These are phyloP conservation scores for Bos indicus DNA, from an alignment of 2,113 vertebrate species.

Conservation along the genomic window DNA sequence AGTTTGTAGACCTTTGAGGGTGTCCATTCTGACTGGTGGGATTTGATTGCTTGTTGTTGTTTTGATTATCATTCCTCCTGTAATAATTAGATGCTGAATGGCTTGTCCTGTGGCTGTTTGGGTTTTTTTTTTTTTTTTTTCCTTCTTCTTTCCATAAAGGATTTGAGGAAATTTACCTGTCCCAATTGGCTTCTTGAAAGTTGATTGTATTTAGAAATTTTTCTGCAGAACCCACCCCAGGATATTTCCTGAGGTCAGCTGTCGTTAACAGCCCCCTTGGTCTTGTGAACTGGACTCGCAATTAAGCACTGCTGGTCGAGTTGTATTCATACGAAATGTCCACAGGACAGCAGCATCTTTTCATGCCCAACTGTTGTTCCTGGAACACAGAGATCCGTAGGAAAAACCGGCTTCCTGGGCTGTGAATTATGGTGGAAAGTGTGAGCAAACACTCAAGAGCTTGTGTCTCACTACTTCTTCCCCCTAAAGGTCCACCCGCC, in stretches of 20 bases:
- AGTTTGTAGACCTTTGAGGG: not conserved
- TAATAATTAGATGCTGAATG: not conserved
- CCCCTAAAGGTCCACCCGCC: not conserved
- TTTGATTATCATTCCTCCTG: not conserved
- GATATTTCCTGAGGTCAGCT: not conserved
- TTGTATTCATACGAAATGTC: not conserved
- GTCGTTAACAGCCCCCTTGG: not conserved
- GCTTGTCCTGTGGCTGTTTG: not conserved
- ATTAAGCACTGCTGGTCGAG: not conserved
- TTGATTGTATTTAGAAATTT: not conserved
- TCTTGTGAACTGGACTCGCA: not conserved
- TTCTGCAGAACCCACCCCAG: not conserved
- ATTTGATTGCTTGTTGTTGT: not conserved
- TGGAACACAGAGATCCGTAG: not conserved
- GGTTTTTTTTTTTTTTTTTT: not conserved
- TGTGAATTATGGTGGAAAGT: not conserved
- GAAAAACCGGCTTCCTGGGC: not conserved
- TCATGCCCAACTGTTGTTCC: not conserved
- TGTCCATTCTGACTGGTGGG: not conserved
- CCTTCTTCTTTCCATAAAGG: not conserved
- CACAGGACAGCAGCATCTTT: not conserved
- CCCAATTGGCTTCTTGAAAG: not conserved
- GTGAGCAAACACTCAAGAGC: not conserved
- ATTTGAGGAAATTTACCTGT: not conserved
- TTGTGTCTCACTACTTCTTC: not conserved